Base-by-base conservation (phyloP, 2,888 invertebrate species). In the Heteromurus nitidus region DNA sequence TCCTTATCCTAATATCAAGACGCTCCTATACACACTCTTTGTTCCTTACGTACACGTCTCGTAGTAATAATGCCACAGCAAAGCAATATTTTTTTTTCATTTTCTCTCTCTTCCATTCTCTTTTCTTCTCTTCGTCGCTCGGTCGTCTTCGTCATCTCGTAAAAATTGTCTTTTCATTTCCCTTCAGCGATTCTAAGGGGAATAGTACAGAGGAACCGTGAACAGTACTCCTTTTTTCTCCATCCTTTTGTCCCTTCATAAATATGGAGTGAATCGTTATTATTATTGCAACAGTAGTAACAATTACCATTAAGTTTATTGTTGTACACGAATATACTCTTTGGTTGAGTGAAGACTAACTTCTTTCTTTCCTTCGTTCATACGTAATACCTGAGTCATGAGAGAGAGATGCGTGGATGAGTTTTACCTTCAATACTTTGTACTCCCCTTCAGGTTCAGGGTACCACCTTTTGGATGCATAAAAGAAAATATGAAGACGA, bases 121-220 rank as follows among this genome's bases (percentile, higher is more conserved):
- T 50, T 47, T 55, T 26, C 42, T 44, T 68, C 70, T 75, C 26
- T 31, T 62, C 55, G 28, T 36, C 64, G 69, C 44, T 60, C n/a
- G 53, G 68, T 82, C 84, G 81, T 82, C 79, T 76, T 84, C 84
- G 77, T 83, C 84, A 74, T 82, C 82, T 84, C 84, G 64, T 81
- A 84, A 84, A 84, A 82, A 65, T 81, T 82, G 80, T 76, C 74
- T 74, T 84, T 84, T 81, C 74, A 80, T 84, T 79, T 75, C 72
- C 76, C 80, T 72, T 82, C 73, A 50, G 26, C 44, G 30, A 64
- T 65, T 36, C 47, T 44, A 44, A 50, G 62, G 58, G 44, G 20
- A 60, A 50, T 24, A 2, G 31, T 30, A 26, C 9, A 3, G 22
- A 74, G 20, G 65, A n/a, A 36, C 7, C 64, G 55, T 62, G 77